These are phyloP conservation scores for Mastomys coucha DNA, from an alignment of 2,113 vertebrate species.

Conservation along the genomic window DNA sequence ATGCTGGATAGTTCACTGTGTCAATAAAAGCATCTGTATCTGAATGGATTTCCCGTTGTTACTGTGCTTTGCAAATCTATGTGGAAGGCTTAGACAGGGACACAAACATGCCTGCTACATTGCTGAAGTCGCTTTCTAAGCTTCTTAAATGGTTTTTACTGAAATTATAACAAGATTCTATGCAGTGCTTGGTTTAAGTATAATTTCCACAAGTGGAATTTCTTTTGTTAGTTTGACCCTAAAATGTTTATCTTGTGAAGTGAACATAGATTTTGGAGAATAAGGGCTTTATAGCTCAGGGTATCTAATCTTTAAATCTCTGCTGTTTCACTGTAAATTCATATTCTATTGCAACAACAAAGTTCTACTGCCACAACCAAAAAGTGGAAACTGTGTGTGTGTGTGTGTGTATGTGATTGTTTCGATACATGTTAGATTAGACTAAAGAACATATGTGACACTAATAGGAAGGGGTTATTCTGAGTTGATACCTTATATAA, in stretches of 20 bases:
- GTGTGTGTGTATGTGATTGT: background rate
- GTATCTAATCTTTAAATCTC: constrained; percentile 49
- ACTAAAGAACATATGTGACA: background rate
- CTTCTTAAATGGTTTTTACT: background rate
- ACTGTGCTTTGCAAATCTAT: background rate
- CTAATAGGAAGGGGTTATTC: background rate
- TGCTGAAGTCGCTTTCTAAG: background rate
- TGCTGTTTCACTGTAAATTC: constrained; percentile 36
- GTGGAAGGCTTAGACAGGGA: background rate
- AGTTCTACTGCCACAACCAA: constrained; percentile 45
- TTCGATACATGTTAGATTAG: background rate
- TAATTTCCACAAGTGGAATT: constrained; percentile 27
- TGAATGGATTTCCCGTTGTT: constrained; percentile 73
- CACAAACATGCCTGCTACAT: background rate
- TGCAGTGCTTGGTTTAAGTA: background rate
- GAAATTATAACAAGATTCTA: constrained; percentile 52
- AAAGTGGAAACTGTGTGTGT: constrained; percentile 60
- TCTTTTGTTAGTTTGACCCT: constrained; percentile 20
- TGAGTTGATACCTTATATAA: background rate
- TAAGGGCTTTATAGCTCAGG: constrained; percentile 6
- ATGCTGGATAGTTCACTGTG: constrained; percentile 29
- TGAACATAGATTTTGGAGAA: background rate
- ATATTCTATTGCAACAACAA: constrained; percentile 10
- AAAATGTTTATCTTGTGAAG: background rate
- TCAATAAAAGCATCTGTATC: constrained; percentile 64